phyloP scores from a whole-genome alignment of 2,797 vertebrate species.

The Mus minutoides region DNA sequence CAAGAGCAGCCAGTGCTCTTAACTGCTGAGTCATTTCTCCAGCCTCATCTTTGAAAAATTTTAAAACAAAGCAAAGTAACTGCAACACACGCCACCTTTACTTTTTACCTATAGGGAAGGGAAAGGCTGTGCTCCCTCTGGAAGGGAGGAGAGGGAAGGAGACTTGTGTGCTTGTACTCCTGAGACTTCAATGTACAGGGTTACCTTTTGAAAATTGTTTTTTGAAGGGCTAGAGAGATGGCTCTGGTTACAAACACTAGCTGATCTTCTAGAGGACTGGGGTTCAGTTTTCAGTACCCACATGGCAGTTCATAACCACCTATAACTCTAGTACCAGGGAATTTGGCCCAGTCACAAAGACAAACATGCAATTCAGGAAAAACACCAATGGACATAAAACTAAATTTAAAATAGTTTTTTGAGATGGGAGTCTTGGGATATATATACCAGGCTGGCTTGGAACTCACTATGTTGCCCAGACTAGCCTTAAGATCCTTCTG shows the following conservation, averaged over 20 bases:
- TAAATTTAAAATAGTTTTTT: neutral
- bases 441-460: neutral
- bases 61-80: neutral
- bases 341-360: neutral
- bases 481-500: neutral
- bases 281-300: neutral
- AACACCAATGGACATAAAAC: neutral
- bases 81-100: neutral
- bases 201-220: neutral
- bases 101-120: neutral
- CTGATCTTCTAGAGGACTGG: neutral
- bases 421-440: neutral
- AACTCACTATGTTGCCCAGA: neutral
- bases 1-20: too few relatives aligned
- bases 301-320: neutral
- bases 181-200: neutral
- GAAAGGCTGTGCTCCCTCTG: neutral
- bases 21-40: too few relatives aligned
- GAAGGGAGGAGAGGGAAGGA: neutral
- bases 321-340: neutral
- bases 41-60: neutral
- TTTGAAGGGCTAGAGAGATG: neutral
- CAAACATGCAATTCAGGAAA: neutral
- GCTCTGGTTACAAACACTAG: neutral
- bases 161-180: neutral